A percentile compares a stretch with the other conserved stretches of the same genome.
Conservation (phyloP, 2,888 invertebrate species). For the Drosophila austrosaltans region DNA sequence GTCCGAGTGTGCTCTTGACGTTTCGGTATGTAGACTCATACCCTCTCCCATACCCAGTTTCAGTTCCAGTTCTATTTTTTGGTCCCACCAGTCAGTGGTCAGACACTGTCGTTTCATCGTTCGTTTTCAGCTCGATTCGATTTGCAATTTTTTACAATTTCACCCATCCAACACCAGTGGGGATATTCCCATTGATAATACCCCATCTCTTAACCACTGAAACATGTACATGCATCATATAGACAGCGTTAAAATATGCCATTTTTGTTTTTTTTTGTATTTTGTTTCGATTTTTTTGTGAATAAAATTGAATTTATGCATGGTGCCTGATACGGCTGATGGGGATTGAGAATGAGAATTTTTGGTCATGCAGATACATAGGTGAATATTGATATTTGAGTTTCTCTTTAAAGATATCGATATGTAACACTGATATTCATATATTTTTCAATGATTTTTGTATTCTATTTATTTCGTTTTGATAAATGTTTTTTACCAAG, state of each 20-base stretch:
- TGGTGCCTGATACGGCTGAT: slow-evolving; percentile 42
- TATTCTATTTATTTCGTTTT: no score
- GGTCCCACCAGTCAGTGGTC: no score
- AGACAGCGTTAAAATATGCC: slow-evolving; percentile 74
- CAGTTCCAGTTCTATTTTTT: no score
- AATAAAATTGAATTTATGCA: slow-evolving; percentile 74
- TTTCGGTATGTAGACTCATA: slow-evolving; percentile 60
- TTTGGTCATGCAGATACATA: not conserved
- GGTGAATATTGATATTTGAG: slow-evolving; percentile 8
- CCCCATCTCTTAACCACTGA: slow-evolving; percentile 4
- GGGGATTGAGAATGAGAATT: slow-evolving; percentile 1
- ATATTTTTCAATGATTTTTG: no score
- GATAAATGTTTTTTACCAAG: no score
- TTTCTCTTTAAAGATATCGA: not conserved
- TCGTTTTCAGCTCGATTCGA: slow-evolving; percentile 67
- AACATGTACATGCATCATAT: slow-evolving; percentile 34
- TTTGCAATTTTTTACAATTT: slow-evolving; percentile 73
- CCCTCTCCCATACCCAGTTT: slow-evolving; percentile 11
- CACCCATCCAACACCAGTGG: slow-evolving; percentile 24
- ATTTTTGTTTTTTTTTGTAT: slow-evolving; percentile 37
- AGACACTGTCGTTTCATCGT: slow-evolving; percentile 14
- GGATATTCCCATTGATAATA: slow-evolving; percentile 12
- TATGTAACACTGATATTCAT: no score
- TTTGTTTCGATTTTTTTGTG: slow-evolving; percentile 40
- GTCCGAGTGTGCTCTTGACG: slow-evolving; percentile 75